Conservation (phyloP, 30 jellyfish, hydroid and myxozoan genomes). For the Cassiopea xamachana region DNA sequence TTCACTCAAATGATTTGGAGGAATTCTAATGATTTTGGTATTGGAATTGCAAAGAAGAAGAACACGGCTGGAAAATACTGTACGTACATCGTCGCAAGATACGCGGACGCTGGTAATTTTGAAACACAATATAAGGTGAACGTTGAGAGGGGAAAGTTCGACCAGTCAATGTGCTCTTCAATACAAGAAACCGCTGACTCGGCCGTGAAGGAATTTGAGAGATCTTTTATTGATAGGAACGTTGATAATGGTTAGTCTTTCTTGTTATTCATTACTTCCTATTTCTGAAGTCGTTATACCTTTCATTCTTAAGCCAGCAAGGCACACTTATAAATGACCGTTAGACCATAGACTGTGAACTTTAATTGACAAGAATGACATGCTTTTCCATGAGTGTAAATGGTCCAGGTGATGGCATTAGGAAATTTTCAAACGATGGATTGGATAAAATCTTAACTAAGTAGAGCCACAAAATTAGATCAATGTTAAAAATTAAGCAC, state of each 20-base stretch:
- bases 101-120: slow-evolving; percentile 68
- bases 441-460: too few species aligned
- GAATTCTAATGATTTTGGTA: slow-evolving; percentile 66
- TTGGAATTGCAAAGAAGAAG: slow-evolving; percentile 62
- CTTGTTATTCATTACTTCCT: not conserved
- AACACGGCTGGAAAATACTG: slow-evolving; percentile 66
- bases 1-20: slow-evolving; percentile 81
- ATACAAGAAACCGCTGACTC: slow-evolving; percentile 48
- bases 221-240: slow-evolving; percentile 30
- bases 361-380: too few species aligned
- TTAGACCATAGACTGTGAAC: too few species aligned
- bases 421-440: too few species aligned
- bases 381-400: too few species aligned
- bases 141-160: slow-evolving; percentile 68
- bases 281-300: not conserved
- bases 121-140: slow-evolving; percentile 40
- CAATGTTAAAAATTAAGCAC: too few species aligned
- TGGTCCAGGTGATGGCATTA: too few species aligned
- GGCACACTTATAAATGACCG: too few species aligned
- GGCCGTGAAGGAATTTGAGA: slow-evolving; percentile 60
- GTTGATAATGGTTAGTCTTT: not conserved
- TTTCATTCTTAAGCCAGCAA: too few species aligned
- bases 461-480: too few species aligned
- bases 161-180: slow-evolving; percentile 37
- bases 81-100: slow-evolving; percentile 74